Percentiles rank a stretch among this genome's conserved stretches.
Evolutionary conservation across 2,888 invertebrate species (phyloP).

Genomic region (Idaea biselata): DNA sequence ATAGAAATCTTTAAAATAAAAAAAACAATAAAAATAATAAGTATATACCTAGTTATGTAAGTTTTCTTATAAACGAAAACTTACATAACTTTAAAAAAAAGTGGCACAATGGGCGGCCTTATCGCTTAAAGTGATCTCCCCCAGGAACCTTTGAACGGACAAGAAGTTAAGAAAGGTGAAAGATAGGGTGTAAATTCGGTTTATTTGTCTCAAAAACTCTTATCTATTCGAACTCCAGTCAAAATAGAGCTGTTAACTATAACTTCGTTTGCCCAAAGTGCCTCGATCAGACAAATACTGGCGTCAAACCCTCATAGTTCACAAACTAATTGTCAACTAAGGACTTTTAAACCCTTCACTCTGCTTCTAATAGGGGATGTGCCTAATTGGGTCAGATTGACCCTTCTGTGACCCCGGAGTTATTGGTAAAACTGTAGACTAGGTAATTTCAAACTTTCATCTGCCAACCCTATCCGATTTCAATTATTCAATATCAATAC

Average conservation of each 20-base stretch:
- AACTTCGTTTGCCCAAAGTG: background rate
- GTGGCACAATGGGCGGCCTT: no score
- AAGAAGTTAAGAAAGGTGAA: no score
- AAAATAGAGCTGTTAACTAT: background rate
- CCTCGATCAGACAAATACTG: constrained; percentile 1
- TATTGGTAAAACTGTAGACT: constrained; percentile 8
- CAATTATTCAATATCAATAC: constrained; percentile 17
- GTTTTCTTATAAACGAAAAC: no score
- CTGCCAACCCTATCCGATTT: constrained; percentile 14
- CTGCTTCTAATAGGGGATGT: background rate
- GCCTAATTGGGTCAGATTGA: constrained; percentile 45
- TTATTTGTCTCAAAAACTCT: background rate
- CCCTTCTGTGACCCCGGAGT: constrained; percentile 32
- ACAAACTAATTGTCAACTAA: constrained; percentile 6
- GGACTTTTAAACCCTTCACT: background rate
- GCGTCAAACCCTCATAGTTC: constrained; percentile 1
- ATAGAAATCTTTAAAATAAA: no score
- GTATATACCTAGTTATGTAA: no score
- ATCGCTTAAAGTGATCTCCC: no score
- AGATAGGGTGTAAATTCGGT: background rate
- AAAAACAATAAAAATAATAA: no score
- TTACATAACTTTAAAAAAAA: no score
- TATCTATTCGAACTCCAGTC: background rate
- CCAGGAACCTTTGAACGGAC: no score
- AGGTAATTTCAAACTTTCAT: constrained; percentile 32